Conservation (phyloP, 2,888 invertebrate species). For the Diogma glabrata region DNA sequence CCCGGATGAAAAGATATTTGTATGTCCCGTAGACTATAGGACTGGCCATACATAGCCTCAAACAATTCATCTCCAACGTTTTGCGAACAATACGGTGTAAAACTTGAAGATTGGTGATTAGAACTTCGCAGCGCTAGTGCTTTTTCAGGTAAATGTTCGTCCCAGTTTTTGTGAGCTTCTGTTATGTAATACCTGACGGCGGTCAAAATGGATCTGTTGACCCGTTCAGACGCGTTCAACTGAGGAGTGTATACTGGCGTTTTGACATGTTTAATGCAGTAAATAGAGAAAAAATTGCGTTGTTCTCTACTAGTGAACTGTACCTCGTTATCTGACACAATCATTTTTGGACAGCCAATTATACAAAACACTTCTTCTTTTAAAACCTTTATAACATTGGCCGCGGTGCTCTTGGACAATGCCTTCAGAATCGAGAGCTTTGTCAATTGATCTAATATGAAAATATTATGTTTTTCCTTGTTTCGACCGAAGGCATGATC, state of each 20-base stretch:
- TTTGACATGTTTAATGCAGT: constrained; percentile 12
- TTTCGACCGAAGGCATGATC: too few relatives aligned
- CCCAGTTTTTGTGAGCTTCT: constrained; percentile 19
- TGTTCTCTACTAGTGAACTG: constrained; percentile 15
- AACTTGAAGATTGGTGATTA: constrained; percentile 21
- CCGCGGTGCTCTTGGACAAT: not conserved
- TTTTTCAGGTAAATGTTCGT: constrained; percentile 19
- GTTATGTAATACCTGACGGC: constrained; percentile 21
- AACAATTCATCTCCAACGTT: constrained; percentile 15
- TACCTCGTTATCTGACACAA: constrained; percentile 20
- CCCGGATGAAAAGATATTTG: too few relatives aligned
- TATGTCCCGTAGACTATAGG: too few relatives aligned
- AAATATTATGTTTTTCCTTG: too few relatives aligned
- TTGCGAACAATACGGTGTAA: constrained; percentile 21
- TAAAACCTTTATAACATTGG: not conserved
- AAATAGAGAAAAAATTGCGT: constrained; percentile 8
- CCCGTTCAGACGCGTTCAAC: constrained; percentile 24
- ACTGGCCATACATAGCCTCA: not conserved
- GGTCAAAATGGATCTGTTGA: constrained; percentile 23
- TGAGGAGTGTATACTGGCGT: constrained; percentile 23
- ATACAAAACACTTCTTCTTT: constrained; percentile 16
- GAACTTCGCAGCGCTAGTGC: constrained; percentile 22
- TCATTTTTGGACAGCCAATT: constrained; percentile 18
- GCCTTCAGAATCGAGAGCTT: too few relatives aligned
- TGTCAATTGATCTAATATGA: too few relatives aligned